These are phyloP conservation scores for Eremobia ochroleuca DNA, from an alignment of 2,888 invertebrate species.

Conservation along the genomic window DNA sequence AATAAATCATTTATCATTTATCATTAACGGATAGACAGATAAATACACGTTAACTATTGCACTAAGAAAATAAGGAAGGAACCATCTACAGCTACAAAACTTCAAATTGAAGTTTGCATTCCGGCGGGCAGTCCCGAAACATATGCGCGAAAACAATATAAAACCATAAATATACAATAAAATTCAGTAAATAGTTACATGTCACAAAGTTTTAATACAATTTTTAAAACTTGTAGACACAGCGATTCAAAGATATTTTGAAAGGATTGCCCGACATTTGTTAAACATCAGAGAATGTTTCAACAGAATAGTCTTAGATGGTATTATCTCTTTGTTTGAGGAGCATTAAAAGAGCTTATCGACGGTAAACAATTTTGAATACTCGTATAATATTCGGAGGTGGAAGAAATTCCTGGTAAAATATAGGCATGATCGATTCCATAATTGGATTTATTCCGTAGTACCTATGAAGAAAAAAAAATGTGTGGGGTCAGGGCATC, in stretches of 20 bases:
- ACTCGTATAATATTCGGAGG: background rate
- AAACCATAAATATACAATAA: background rate
- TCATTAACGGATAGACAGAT: background rate
- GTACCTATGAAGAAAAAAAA: too few species aligned
- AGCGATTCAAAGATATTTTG: conserved; percentile 1
- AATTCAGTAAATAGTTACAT: background rate
- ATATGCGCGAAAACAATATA: background rate
- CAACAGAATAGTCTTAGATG: conserved; percentile 6
- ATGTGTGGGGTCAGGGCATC: too few species aligned
- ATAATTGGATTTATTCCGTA: background rate
- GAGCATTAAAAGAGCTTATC: conserved; percentile 28
- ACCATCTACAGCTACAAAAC: background rate
- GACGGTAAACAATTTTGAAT: conserved; percentile 8
- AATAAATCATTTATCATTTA: too few species aligned
- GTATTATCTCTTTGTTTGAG: conserved; percentile 36
- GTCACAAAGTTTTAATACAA: background rate
- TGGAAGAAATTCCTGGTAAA: background rate
- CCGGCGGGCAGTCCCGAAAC: background rate
- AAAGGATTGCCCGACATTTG: conserved; percentile 18
- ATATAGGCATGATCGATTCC: background rate
- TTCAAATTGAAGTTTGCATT: too few species aligned
- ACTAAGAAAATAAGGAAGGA: background rate
- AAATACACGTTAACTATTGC: too few species aligned
- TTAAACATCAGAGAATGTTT: conserved; percentile 4
- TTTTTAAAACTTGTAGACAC: background rate